Conservation (phyloP, 2,888 invertebrate species). For the Macaria liturata region DNA sequence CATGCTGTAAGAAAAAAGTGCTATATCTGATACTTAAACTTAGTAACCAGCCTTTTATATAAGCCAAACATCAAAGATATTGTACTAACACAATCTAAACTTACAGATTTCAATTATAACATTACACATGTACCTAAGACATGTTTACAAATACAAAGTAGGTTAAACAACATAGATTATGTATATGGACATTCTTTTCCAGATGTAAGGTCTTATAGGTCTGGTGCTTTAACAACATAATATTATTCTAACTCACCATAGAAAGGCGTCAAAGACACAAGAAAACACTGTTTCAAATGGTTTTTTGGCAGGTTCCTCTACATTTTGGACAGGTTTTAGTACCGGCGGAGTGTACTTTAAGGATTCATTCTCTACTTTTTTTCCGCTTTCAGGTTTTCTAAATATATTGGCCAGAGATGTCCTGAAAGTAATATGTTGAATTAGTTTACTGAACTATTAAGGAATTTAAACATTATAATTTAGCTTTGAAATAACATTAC, state of each 20-base stretch:
- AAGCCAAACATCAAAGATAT: no score
- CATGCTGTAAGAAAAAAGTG: no score
- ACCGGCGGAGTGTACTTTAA: conserved; percentile 65
- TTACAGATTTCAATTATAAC: no score
- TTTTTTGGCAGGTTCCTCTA: conserved; percentile 44
- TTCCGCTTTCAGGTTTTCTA: conserved; percentile 41
- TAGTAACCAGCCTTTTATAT: no score
- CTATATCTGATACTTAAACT: no score
- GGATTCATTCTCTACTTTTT: conserved; percentile 52
- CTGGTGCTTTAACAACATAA: no score
- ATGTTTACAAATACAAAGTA: no score
- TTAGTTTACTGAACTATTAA: not conserved
- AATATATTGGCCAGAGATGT: conserved; percentile 71
- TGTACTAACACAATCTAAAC: no score
- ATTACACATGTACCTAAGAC: no score
- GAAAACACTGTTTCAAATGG: conserved; percentile 60
- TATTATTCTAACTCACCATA: conserved; percentile 54
- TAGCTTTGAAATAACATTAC: conserved; percentile 39
- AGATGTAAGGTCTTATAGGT: no score
- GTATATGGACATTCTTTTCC: no score
- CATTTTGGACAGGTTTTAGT: conserved; percentile 33
- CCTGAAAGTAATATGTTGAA: conserved; percentile 45
- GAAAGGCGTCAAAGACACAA: conserved; percentile 62
- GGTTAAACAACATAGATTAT: no score
- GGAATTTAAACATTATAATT: not conserved